Percentiles rank a stretch among this genome's conserved stretches.
Evolutionary conservation across 1,140 invertebrate species (phyloP).

Genomic region (Drosophila teissieri): DNA sequence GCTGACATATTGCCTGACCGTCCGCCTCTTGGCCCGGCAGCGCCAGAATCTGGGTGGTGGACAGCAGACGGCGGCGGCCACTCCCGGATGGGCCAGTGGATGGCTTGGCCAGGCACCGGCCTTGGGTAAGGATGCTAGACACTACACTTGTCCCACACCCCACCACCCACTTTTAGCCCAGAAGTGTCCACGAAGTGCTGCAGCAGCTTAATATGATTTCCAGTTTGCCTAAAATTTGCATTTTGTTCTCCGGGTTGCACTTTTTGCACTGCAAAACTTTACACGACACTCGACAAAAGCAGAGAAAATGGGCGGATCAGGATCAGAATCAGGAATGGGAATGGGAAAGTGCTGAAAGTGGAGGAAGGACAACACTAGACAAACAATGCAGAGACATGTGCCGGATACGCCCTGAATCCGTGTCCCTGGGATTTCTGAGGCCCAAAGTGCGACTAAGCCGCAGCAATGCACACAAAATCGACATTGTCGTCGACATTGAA

Average conservation of each 20-base stretch:
- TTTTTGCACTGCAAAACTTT: slow-evolving; percentile 42
- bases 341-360: not conserved
- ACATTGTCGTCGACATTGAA: slow-evolving; percentile 37
- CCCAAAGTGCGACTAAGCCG: slow-evolving; percentile 41
- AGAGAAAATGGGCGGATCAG: not conserved
- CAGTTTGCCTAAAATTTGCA: slow-evolving; percentile 49
- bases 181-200: slow-evolving; percentile 3
- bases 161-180: not conserved
- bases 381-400: slow-evolving; percentile 30
- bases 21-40: slow-evolving; percentile 91
- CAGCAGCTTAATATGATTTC: slow-evolving; percentile 59
- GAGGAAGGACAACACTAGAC: slow-evolving; percentile 7
- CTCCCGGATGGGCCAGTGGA: slow-evolving; percentile 86
- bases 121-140: slow-evolving; percentile 85
- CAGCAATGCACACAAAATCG: slow-evolving; percentile 48
- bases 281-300: slow-evolving; percentile 3
- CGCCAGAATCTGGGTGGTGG: slow-evolving; percentile 89
- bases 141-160: not conserved
- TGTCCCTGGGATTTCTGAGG: slow-evolving; percentile 5
- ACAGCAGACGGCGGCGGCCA: slow-evolving; percentile 67
- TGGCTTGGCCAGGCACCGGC: slow-evolving; percentile 87
- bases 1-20: slow-evolving; percentile 95
- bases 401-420: slow-evolving; percentile 13
- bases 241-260: slow-evolving; percentile 35
- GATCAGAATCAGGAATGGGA: no score